Base-by-base conservation (phyloP, 1,140 invertebrate genomes). In the Leptonema lineaticorne region DNA sequence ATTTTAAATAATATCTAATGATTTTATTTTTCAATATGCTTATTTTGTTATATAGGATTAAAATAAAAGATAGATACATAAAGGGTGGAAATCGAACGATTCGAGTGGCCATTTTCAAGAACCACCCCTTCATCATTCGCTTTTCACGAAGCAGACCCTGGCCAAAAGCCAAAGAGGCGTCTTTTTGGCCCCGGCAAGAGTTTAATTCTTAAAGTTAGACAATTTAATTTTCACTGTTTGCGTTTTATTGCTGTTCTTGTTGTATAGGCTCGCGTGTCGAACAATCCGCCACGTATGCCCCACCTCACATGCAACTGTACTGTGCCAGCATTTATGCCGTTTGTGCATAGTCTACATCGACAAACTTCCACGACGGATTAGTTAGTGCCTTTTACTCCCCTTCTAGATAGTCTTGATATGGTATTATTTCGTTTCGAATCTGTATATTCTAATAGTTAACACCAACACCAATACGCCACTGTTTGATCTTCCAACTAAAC, bases 131-230 rank as follows among this genome's bases (percentile, higher is more conserved):
- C 37, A 0, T 26, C 1, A 14, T 53, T 64, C 24, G 22, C 62
- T 24, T 64, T 64, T 64, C 59, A 24, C 33, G 22, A 26, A 22
- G 9, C 59, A 24, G n/a, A 41, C 28, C 37, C 62, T 71, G 70
- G 70, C 67, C 41, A 18, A 5, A 0, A 2, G 70, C 70, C 70
- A 72, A 69, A 62, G 63, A 62, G 70, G 70, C 70, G 70, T 72
- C 70, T 69, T 72, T 71, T 69, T 72, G 70, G 70, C 70, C 70
- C 57, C 67, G 63, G 63, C 70, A 72, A 72, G 70, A 72, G 63
- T 72, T 69, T 72, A 72, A 72, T 72, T 72, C 70, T 72, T 72
- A 69, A 72, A 72, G 70, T 72, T 72, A 69, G 70, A 69, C 70
- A 67, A 72, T 69, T 72, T 72, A 69, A 72, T 72, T 72, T 72